A percentile compares a stretch with the other conserved stretches of the same genome.
Conservation (phyloP, 2,888 invertebrate species). For the Apoda limacodes region DNA sequence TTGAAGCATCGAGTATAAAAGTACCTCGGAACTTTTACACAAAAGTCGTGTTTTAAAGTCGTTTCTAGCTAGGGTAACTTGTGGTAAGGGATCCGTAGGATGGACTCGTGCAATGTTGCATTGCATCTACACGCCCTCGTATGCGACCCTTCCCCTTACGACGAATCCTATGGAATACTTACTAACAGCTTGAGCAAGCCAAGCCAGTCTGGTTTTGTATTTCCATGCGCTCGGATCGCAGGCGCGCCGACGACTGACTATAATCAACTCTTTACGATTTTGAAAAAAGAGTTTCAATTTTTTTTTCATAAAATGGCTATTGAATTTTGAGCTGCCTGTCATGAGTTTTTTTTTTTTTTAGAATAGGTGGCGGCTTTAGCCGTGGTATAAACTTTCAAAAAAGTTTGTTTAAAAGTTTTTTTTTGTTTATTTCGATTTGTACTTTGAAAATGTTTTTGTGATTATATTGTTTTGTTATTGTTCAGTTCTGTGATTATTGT, state of each 20-base stretch:
- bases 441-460: constrained; percentile 34
- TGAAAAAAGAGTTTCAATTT: constrained; percentile 29
- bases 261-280: constrained; percentile 44
- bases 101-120: constrained; percentile 52
- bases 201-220: constrained; percentile 66
- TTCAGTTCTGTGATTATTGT: constrained; percentile 40
- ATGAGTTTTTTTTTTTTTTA: constrained; percentile 20
- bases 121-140: constrained; percentile 64
- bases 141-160: constrained; percentile 65
- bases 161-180: constrained; percentile 66
- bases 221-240: constrained; percentile 57
- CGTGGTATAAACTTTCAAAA: constrained; percentile 32
- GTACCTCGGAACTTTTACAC: constrained; percentile 26
- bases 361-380: constrained; percentile 23
- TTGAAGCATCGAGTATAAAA: no score
- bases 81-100: constrained; percentile 55
- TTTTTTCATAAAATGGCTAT: constrained; percentile 18
- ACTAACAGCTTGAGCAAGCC: constrained; percentile 49
- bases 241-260: constrained; percentile 37
- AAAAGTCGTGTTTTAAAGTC: no score
- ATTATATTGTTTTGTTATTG: constrained; percentile 41
- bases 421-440: constrained; percentile 24
- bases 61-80: constrained; percentile 27
- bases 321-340: constrained; percentile 11
- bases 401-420: constrained; percentile 46